Evolutionary conservation across 2,113 vertebrate species (phyloP).

Genomic region (Pterophyllum scalare): DNA sequence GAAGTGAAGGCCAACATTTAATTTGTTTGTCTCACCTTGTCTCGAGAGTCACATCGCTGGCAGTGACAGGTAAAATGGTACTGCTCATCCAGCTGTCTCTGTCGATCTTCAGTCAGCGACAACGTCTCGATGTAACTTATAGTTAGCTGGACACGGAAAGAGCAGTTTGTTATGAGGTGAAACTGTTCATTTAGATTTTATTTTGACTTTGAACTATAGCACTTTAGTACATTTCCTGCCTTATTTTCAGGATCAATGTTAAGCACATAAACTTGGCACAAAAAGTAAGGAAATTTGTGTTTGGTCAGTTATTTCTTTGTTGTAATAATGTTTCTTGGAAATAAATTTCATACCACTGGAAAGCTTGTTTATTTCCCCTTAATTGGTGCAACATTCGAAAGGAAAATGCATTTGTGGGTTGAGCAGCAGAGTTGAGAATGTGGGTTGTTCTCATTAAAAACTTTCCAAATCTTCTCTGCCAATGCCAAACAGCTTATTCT

Average conservation of each 20-base stretch:
- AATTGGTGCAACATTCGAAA: no score
- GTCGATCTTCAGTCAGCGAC: slow-evolving; percentile 59
- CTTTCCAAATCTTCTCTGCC: no score
- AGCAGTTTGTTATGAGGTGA: neutral
- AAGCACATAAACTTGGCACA: neutral
- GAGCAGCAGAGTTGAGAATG: no score
- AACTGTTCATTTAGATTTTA: neutral
- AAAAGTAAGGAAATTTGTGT: no score
- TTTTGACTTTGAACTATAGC: neutral
- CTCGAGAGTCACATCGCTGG: slow-evolving; percentile 51
- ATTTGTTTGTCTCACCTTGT: slow-evolving; percentile 53
- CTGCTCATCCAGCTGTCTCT: slow-evolving; percentile 69
- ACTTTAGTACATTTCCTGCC: neutral
- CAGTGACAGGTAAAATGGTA: slow-evolving; percentile 74
- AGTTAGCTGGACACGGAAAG: slow-evolving; percentile 59
- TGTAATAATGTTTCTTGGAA: no score
- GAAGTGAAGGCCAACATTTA: neutral
- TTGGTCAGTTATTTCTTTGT: no score
- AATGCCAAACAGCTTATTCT: no score
- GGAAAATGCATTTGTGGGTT: no score
- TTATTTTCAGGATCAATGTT: neutral
- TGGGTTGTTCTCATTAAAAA: no score
- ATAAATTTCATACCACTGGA: no score
- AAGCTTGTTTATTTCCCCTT: no score
- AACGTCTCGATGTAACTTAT: slow-evolving; percentile 73